Base-by-base conservation (phyloP, 2,797 vertebrate species). In the Crocodylus rhombifer region DNA sequence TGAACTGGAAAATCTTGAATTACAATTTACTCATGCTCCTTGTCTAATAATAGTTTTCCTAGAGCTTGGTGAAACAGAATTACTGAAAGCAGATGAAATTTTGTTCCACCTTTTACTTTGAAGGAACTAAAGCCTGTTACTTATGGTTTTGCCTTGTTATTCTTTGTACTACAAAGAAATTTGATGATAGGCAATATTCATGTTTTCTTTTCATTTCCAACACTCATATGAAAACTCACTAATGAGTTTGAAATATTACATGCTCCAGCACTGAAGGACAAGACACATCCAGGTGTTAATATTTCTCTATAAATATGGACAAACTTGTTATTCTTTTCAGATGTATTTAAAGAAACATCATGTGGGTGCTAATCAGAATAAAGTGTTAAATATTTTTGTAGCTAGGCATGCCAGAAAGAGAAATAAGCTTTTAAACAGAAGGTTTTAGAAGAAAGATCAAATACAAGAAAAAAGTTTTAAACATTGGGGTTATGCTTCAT, bases 251-350 rank as follows among this genome's bases (percentile, higher is more conserved):
- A 91, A 82, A 82, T 79, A 36, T 4, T 65, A 14, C 74, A 95
- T 89, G 95, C 61, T 76, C 4, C 26, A 67, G 25, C 90, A 69
- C 84, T 82, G 93, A 86, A 83, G 94, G 82, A 9, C 87, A 84
- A 60, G 25, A 8, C 83, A 33, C 92, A 57, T 82, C 67, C 60
- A 58, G 69, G 7, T 20, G 15, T 8, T 89, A 33, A 18, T 2
- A 57, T 21, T 17, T 28, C 89, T 86, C n/a, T 82, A 55, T 82
- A 30, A 86, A 91, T 90, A 62, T 87, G 61, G 64, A 83, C 78
- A 87, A 30, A 18, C 42, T 58, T 78, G 23, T 33, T 73, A 6
- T 83, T n/a, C 63, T 63, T 26, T 94, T 88, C 26, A 91, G 84
- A 36, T 76, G 91, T 63, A 71, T 92, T 88, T 90, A 75, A 92